Evolutionary conservation across 2,888 invertebrate genomes (phyloP).

Genomic region (Drosophila austrosaltans): DNA sequence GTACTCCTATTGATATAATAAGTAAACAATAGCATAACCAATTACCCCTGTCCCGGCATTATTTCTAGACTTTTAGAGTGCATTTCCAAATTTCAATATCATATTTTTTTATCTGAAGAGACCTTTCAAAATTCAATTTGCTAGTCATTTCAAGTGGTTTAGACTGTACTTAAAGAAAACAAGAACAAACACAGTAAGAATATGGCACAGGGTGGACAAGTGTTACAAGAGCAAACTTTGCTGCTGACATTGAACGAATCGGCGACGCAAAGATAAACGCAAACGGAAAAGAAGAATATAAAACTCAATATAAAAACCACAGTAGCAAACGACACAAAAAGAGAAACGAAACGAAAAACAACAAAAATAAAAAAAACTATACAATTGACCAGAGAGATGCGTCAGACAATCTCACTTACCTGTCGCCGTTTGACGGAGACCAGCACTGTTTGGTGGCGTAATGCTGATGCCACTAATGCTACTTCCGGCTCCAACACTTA

Average conservation of each 20-base stretch:
- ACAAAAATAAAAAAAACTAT: neutral
- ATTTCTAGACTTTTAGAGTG: no score
- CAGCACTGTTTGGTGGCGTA: slow-evolving; percentile 82
- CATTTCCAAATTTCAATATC: no score
- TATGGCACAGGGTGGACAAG: slow-evolving; percentile 2
- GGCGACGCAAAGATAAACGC: slow-evolving; percentile 15
- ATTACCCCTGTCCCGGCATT: no score
- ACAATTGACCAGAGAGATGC: slow-evolving; percentile 22
- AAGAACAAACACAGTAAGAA: slow-evolving; percentile 10
- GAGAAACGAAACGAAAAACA: slow-evolving; percentile 23
- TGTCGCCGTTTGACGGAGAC: slow-evolving; percentile 72
- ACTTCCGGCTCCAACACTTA: slow-evolving; percentile 58
- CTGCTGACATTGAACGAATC: slow-evolving; percentile 41
- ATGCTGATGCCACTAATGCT: slow-evolving; percentile 71
- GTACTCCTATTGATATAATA: no score
- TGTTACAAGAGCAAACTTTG: slow-evolving; percentile 4
- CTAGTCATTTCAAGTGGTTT: slow-evolving; percentile 3
- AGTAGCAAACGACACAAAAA: slow-evolving; percentile 50
- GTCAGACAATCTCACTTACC: slow-evolving; percentile 68
- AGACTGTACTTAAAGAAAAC: slow-evolving; percentile 10
- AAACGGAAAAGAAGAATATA: slow-evolving; percentile 18
- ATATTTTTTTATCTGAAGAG: neutral
- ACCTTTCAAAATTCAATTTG: neutral
- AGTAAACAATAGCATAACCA: no score
- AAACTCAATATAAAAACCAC: slow-evolving; percentile 12